Percentiles rank a stretch among this genome's conserved stretches.
Evolutionary conservation across 2,888 invertebrate species (phyloP).

Genomic region (Pristionchus arcanus): DNA sequence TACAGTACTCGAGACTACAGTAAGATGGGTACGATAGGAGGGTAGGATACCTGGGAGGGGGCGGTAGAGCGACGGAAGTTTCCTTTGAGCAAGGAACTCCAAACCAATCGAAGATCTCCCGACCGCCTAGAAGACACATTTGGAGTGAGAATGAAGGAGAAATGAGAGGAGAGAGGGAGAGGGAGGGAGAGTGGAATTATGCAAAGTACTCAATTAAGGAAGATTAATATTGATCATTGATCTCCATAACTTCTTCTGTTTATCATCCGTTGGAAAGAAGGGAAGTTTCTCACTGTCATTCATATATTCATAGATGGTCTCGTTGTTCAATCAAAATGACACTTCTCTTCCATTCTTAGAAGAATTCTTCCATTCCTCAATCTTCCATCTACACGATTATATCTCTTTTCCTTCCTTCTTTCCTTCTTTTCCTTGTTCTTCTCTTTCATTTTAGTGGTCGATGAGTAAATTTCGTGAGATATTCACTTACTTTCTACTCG

Average conservation of each 20-base stretch:
- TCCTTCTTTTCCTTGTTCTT: not conserved
- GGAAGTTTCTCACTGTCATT: not conserved
- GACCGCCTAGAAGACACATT: slow-evolving; percentile 34
- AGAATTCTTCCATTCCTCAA: not conserved
- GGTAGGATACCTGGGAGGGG: not conserved
- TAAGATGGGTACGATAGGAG: not conserved
- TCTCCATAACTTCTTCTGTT: not conserved
- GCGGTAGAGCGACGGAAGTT: not conserved
- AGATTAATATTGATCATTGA: not conserved
- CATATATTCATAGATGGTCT: not conserved
- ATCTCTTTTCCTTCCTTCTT: not conserved
- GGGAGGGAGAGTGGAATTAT: not conserved
- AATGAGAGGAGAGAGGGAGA: not conserved
- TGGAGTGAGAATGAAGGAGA: not conserved
- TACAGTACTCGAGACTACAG: not conserved
- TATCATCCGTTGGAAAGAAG: not conserved
- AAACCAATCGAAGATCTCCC: not conserved
- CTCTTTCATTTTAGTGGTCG: slow-evolving; percentile 11
- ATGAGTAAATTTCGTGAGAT: slow-evolving; percentile 1
- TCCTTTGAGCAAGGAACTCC: not conserved
- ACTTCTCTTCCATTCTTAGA: not conserved
- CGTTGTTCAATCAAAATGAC: not conserved
- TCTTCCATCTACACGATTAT: not conserved
- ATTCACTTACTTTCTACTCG: not conserved
- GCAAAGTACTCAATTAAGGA: not conserved